These are phyloP conservation scores for Myotis findleyi DNA, from an alignment of 2,797 vertebrate genomes.

Conservation along the genomic window DNA sequence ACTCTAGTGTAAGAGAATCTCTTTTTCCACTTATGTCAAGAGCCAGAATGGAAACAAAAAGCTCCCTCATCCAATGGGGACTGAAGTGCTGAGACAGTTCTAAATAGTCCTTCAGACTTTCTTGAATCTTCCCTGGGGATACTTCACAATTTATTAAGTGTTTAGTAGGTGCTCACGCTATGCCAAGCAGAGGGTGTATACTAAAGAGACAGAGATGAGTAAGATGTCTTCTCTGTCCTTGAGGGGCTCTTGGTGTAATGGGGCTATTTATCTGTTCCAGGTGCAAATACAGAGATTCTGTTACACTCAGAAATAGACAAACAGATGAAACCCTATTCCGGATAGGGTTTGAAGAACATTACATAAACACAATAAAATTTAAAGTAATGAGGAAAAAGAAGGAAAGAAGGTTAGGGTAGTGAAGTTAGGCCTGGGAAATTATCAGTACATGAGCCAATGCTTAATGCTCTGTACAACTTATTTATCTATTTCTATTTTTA, in stretches of 20 bases:
- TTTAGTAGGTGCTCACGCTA: background rate
- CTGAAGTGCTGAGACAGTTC: background rate
- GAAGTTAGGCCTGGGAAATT: slow-evolving; percentile 4
- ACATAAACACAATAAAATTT: background rate
- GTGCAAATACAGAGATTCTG: background rate
- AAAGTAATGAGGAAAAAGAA: background rate
- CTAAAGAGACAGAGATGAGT: background rate
- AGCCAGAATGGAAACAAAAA: background rate
- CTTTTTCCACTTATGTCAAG: background rate
- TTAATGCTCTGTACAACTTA: background rate
- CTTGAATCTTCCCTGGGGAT: background rate
- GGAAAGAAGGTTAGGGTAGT: background rate
- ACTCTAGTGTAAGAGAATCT: background rate
- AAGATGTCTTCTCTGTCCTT: background rate
- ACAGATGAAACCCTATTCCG: background rate
- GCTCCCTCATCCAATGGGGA: background rate
- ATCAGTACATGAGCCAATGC: background rate
- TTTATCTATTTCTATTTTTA: background rate
- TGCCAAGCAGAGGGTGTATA: background rate
- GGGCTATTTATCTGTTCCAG: background rate
- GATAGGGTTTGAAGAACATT: background rate
- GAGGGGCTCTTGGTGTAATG: background rate
- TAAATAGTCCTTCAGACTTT: background rate
- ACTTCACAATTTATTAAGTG: background rate
- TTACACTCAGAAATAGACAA: background rate